phyloP scores from a whole-genome alignment of 2,113 vertebrate species.

The Catharus fuscescens region DNA sequence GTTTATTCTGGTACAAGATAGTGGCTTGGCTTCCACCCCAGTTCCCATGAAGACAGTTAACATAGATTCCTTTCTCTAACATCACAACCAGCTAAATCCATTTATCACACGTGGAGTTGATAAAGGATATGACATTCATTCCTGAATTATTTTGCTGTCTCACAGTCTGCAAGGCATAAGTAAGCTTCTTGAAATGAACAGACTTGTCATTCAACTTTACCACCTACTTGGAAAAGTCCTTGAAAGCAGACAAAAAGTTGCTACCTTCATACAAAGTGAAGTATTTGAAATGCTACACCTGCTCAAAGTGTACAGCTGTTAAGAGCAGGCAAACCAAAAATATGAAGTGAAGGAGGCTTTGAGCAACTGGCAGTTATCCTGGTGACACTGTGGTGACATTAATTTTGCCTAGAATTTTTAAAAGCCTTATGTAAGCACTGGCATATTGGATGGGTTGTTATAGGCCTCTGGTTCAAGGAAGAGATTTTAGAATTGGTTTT shows the following conservation, averaged over 20 bases:
- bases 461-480: background rate
- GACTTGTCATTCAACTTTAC: background rate
- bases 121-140: background rate
- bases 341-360: background rate
- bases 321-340: background rate
- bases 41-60: background rate
- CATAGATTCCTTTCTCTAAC: background rate
- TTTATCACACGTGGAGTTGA: background rate
- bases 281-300: background rate
- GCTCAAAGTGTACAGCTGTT: background rate
- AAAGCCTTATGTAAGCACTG: background rate
- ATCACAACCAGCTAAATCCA: background rate
- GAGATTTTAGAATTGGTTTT: background rate
- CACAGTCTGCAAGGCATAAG: background rate
- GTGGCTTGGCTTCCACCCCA: slow-evolving; percentile 1
- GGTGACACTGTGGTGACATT: background rate
- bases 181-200: background rate
- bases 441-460: background rate
- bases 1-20: slow-evolving; percentile 27
- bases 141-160: background rate
- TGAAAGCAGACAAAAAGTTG: background rate
- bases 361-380: background rate
- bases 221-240: background rate
- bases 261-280: background rate
- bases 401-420: background rate